phyloP scores from a whole-genome alignment of 2,113 vertebrate genomes.

The Callionymus lyra region DNA sequence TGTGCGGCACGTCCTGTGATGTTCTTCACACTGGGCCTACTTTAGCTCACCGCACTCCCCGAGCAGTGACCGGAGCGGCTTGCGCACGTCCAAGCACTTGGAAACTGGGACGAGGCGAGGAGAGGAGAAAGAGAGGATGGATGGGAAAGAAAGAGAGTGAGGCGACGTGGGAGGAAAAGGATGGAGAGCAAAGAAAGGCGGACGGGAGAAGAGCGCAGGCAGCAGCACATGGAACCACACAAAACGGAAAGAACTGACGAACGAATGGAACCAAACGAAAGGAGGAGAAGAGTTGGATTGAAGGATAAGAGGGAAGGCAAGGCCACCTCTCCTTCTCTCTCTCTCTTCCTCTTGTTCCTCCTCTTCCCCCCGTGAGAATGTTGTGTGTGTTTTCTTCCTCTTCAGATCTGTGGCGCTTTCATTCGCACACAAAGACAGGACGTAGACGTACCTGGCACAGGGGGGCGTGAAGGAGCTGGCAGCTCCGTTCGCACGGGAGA shows the following conservation, averaged over 20 bases:
- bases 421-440: slow-evolving; percentile 54
- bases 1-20: slow-evolving; percentile 27
- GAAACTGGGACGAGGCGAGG: slow-evolving; percentile 44
- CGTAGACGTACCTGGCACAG: slow-evolving; percentile 53
- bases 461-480: slow-evolving; percentile 56
- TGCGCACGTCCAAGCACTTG: slow-evolving; percentile 43
- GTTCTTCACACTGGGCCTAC: slow-evolving; percentile 32
- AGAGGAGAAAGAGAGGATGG: slow-evolving; percentile 43
- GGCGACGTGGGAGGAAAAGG: slow-evolving; percentile 39
- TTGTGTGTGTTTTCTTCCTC: slow-evolving; percentile 52
- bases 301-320: slow-evolving; percentile 54
- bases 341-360: slow-evolving; percentile 31
- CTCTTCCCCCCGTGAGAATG: slow-evolving; percentile 44
- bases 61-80: slow-evolving; percentile 50
- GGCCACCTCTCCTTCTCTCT: slow-evolving; percentile 45
- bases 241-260: slow-evolving; percentile 55
- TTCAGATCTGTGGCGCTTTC: slow-evolving; percentile 54
- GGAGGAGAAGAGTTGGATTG: slow-evolving; percentile 61
- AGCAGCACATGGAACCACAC: slow-evolving; percentile 45
- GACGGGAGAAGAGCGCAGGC: slow-evolving; percentile 36
- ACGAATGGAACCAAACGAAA: slow-evolving; percentile 59
- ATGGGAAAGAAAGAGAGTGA: slow-evolving; percentile 50
- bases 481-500: slow-evolving; percentile 17
- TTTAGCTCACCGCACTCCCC: slow-evolving; percentile 51
- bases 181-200: slow-evolving; percentile 61